Evolutionary conservation across 2,888 invertebrate genomes (phyloP).

Genomic region (Helobdella robusta): DNA sequence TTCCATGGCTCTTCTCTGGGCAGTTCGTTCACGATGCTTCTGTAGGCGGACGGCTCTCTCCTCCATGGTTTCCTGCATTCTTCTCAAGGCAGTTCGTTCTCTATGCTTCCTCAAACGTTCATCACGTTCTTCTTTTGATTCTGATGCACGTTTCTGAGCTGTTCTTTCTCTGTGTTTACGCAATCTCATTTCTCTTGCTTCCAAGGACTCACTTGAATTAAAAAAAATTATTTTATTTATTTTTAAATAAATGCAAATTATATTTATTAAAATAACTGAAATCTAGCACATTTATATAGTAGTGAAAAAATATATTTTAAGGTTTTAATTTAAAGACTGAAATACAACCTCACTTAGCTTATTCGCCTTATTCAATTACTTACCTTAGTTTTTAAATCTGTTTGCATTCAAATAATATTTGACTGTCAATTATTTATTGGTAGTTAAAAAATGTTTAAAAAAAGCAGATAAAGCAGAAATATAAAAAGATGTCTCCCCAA

Average conservation of each 20-base stretch:
- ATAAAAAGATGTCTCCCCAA: too few relatives aligned
- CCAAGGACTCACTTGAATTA: constrained; percentile 6
- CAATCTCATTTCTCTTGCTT: constrained; percentile 9
- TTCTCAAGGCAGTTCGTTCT: constrained; percentile 16
- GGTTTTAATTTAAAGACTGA: too few relatives aligned
- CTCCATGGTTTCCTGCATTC: constrained; percentile 23
- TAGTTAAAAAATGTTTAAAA: too few relatives aligned
- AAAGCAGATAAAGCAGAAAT: too few relatives aligned
- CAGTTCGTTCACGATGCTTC: constrained; percentile 18
- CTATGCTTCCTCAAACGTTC: constrained; percentile 19
- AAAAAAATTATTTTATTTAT: neutral
- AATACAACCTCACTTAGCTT: too few relatives aligned
- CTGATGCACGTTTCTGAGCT: constrained; percentile 12
- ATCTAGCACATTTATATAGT: too few relatives aligned
- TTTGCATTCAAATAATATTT: too few relatives aligned
- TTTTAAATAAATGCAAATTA: neutral
- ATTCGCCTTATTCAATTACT: too few relatives aligned
- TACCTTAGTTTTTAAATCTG: too few relatives aligned
- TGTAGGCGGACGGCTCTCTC: constrained; percentile 13
- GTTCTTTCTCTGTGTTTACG: constrained; percentile 15
- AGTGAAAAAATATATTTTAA: too few relatives aligned
- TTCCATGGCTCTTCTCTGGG: constrained; percentile 21
- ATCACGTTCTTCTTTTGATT: constrained; percentile 12
- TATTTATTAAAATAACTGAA: neutral
- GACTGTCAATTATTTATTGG: too few relatives aligned